phyloP scores from a whole-genome alignment of 1,140 invertebrate species.

The Centruroides vittatus region DNA sequence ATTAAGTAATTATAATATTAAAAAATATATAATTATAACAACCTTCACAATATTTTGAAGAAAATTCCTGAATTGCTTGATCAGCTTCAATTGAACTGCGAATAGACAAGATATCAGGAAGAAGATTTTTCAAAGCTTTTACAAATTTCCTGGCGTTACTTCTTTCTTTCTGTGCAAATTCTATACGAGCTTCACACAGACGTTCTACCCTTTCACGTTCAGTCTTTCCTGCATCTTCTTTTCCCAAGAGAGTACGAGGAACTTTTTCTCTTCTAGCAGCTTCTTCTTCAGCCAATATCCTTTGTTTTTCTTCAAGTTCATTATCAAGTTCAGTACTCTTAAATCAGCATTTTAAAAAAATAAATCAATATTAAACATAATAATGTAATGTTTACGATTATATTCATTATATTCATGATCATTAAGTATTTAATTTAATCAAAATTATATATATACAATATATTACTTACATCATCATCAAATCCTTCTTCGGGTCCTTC shows the following conservation, averaged over 20 bases:
- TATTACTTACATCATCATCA: constrained; percentile 29
- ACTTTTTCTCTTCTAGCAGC: constrained; percentile 41
- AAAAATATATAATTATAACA: constrained; percentile 1
- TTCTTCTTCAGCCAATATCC: not conserved
- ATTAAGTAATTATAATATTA: no score
- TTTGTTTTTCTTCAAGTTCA: constrained; percentile 15
- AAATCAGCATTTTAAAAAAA: not conserved
- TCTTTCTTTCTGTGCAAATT: constrained; percentile 55
- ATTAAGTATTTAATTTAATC: no score
- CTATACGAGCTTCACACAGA: constrained; percentile 34
- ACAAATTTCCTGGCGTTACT: constrained; percentile 64
- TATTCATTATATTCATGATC: no score
- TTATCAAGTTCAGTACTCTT: constrained; percentile 18
- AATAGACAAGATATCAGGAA: constrained; percentile 53
- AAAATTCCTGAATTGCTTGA: constrained; percentile 75
- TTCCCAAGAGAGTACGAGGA: constrained; percentile 34
- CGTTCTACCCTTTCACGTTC: constrained; percentile 17
- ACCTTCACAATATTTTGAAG: constrained; percentile 81
- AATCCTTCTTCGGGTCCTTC: constrained; percentile 26
- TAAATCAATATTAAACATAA: no score
- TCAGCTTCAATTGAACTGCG: constrained; percentile 69
- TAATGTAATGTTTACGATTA: no score
- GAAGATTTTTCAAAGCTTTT: constrained; percentile 46
- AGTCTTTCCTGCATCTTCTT: constrained; percentile 19
- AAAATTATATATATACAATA: no score